Conservation (phyloP, 2,888 invertebrate genomes). For the Pyrochroa serraticornis region DNA sequence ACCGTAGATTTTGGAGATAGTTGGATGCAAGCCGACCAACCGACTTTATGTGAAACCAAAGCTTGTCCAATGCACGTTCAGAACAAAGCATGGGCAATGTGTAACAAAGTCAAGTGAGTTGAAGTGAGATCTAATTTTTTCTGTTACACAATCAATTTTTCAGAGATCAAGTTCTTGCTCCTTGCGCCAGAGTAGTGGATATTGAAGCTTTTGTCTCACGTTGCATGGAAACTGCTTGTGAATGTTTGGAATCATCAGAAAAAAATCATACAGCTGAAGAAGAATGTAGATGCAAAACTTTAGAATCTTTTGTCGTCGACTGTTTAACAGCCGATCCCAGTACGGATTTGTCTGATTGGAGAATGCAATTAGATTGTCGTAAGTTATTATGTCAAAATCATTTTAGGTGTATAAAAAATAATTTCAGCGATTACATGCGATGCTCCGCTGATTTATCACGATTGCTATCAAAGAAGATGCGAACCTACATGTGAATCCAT, state of each 20-base stretch:
- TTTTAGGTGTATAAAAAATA: background rate
- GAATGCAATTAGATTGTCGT: constrained; percentile 74
- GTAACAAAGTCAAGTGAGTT: constrained; percentile 70
- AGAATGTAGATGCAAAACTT: constrained; percentile 71
- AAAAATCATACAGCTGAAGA: constrained; percentile 36
- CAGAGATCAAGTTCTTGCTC: constrained; percentile 60
- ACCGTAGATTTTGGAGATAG: constrained; percentile 77
- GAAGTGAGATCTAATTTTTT: background rate
- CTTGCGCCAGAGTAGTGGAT: constrained; percentile 69
- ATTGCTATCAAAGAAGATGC: constrained; percentile 80
- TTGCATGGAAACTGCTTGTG: constrained; percentile 78
- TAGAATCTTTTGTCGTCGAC: constrained; percentile 75
- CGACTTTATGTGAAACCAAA: constrained; percentile 64
- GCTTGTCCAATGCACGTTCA: constrained; percentile 68
- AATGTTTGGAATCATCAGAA: constrained; percentile 67
- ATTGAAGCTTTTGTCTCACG: constrained; percentile 72
- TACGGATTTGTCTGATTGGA: constrained; percentile 73
- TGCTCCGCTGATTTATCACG: constrained; percentile 77
- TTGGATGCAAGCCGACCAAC: constrained; percentile 68
- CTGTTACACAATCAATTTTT: too few species aligned
- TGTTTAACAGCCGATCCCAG: constrained; percentile 70
- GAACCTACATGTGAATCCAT: constrained; percentile 76
- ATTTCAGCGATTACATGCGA: constrained; percentile 72
- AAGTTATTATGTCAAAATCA: constrained; percentile 49
- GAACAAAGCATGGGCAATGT: constrained; percentile 70